Conservation (phyloP, 2,797 vertebrate species). For the Apodemus agrarius region DNA sequence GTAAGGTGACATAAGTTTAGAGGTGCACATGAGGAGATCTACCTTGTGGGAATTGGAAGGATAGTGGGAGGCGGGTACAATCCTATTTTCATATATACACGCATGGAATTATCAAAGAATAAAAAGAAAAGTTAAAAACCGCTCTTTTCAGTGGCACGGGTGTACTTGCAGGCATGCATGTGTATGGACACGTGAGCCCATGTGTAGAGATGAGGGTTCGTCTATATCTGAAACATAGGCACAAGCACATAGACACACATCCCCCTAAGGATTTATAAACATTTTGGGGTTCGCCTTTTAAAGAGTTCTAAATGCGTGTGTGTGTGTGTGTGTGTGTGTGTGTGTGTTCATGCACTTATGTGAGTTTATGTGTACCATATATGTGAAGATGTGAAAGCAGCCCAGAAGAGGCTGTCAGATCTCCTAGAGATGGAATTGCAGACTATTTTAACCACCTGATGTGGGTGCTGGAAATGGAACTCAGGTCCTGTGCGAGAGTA, state of each 20-base stretch:
- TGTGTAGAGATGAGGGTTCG: neutral
- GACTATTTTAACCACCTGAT: no score
- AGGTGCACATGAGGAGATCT: neutral
- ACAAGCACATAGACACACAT: neutral
- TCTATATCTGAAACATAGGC: neutral
- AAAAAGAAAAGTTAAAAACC: neutral
- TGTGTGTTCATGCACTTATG: neutral
- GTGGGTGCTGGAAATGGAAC: no score
- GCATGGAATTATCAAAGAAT: neutral
- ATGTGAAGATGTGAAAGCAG: neutral
- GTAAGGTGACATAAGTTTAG: neutral
- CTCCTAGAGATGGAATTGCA: neutral
- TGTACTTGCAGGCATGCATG: rapidly evolving
- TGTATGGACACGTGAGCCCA: rapidly evolving
- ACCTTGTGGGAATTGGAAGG: neutral
- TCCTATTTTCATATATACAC: neutral
- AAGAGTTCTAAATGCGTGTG: neutral
- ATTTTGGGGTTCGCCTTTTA: neutral
- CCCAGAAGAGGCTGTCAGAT: neutral
- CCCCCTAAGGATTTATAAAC: neutral
- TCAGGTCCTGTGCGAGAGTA: neutral
- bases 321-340: neutral
- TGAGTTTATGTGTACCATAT: neutral
- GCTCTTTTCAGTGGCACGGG: neutral
- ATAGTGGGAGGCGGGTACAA: neutral